phyloP scores from a whole-genome alignment of 1,140 invertebrate genomes.

The Chironomus tepperi region DNA sequence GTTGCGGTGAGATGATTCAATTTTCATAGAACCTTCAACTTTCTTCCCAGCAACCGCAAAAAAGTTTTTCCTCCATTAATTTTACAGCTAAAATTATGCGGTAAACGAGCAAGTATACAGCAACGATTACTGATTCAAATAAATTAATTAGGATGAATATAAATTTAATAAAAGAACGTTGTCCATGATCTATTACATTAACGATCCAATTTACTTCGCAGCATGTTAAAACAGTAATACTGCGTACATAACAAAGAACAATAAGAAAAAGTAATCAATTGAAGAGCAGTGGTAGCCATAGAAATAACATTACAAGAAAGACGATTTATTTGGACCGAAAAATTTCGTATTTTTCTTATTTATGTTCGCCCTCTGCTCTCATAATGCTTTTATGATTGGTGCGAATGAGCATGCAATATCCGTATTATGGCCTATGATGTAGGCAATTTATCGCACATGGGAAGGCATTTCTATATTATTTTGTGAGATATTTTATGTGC shows the following conservation, averaged over 20 bases:
- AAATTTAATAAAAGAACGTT: constrained; percentile 8
- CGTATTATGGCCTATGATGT: constrained; percentile 10
- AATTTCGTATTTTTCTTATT: background rate
- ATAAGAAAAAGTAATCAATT: background rate
- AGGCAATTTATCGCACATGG: background rate
- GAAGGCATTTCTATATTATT: background rate
- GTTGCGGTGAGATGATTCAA: too few species aligned
- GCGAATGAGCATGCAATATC: constrained; percentile 18
- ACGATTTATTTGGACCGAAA: background rate
- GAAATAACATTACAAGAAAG: background rate
- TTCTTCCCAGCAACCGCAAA: too few species aligned
- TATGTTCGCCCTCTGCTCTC: background rate
- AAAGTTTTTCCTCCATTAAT: too few species aligned
- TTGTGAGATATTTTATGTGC: background rate
- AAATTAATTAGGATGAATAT: constrained; percentile 19
- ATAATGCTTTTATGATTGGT: constrained; percentile 22
- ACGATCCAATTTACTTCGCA: background rate
- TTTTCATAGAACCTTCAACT: too few species aligned
- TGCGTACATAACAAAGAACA: background rate
- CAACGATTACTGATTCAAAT: background rate
- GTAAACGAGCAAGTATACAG: too few species aligned
- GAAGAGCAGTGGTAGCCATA: background rate
- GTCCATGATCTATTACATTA: constrained; percentile 7
- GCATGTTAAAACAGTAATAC: background rate
- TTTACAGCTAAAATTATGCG: too few species aligned